Percentiles rank a stretch among this genome's conserved stretches.
phyloP scores from a whole-genome alignment of 1,140 invertebrate genomes.

The Drosophila arizonae region DNA sequence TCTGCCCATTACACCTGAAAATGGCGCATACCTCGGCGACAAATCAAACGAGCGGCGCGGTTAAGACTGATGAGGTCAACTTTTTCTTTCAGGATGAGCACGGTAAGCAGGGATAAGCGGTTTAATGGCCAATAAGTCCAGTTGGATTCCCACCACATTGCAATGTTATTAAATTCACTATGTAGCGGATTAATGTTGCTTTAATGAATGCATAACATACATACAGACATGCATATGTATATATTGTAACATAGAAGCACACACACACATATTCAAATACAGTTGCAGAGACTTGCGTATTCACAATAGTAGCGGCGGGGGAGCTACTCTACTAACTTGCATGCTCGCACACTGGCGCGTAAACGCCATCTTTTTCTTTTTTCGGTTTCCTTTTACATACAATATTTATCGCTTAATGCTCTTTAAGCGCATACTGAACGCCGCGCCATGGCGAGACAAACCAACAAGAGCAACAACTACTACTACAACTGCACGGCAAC shows the following conservation, averaged over 20 bases:
- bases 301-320: slow-evolving; percentile 29
- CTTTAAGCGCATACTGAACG: slow-evolving; percentile 46
- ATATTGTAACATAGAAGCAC: slow-evolving; percentile 1
- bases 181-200: slow-evolving; percentile 7
- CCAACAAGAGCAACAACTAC: slow-evolving; percentile 25
- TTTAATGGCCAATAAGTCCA: background rate
- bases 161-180: background rate
- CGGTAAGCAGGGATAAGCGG: slow-evolving; percentile 58
- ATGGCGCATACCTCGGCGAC: slow-evolving; percentile 74
- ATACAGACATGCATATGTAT: slow-evolving; percentile 6
- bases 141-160: background rate
- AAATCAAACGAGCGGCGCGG: slow-evolving; percentile 49
- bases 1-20: slow-evolving; percentile 42
- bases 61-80: slow-evolving; percentile 73
- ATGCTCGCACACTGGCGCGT: slow-evolving; percentile 64
- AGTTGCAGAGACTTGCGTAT: slow-evolving; percentile 28
- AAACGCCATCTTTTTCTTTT: slow-evolving; percentile 76
- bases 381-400: slow-evolving; percentile 73
- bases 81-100: slow-evolving; percentile 78
- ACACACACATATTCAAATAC: slow-evolving; percentile 13
- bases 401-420: slow-evolving; percentile 73
- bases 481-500: slow-evolving; percentile 40
- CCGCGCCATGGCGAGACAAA: slow-evolving; percentile 21
- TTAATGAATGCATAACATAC: slow-evolving; percentile 34
- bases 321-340: slow-evolving; percentile 67